Evolutionary conservation across 1,140 invertebrate species (phyloP).

Genomic region (Limonius californicus): DNA sequence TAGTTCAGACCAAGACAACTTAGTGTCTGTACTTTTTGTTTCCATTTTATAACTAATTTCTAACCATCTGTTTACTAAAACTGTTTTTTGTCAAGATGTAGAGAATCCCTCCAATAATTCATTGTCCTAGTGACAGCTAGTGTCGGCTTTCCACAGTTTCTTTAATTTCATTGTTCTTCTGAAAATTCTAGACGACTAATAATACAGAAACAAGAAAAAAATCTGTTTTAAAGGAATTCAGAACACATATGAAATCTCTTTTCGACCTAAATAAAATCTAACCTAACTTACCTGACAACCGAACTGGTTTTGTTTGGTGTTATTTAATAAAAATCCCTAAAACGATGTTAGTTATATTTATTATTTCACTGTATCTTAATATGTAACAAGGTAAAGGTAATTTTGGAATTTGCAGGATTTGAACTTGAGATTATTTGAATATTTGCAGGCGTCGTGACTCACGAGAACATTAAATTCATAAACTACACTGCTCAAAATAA

Average conservation of each 20-base stretch:
- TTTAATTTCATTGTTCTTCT: neutral
- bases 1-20: constrained; percentile 73
- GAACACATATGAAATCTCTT: neutral
- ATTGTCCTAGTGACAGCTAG: neutral
- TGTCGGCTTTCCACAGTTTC: neutral
- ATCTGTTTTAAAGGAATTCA: neutral
- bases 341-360: neutral
- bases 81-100: neutral
- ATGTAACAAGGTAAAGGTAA: too few species aligned
- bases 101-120: neutral
- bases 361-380: too few species aligned
- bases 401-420: too few species aligned
- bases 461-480: too few species aligned
- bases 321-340: neutral
- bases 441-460: too few species aligned
- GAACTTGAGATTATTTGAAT: too few species aligned
- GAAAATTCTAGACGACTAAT: neutral
- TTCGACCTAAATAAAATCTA: neutral
- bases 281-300: neutral
- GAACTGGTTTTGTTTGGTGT: neutral
- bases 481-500: too few species aligned
- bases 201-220: neutral
- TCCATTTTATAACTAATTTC: constrained; percentile 17
- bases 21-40: constrained; percentile 24
- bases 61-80: constrained; percentile 2